Conservation (phyloP, 2,888 invertebrate genomes). For the Idaea dimidiata region DNA sequence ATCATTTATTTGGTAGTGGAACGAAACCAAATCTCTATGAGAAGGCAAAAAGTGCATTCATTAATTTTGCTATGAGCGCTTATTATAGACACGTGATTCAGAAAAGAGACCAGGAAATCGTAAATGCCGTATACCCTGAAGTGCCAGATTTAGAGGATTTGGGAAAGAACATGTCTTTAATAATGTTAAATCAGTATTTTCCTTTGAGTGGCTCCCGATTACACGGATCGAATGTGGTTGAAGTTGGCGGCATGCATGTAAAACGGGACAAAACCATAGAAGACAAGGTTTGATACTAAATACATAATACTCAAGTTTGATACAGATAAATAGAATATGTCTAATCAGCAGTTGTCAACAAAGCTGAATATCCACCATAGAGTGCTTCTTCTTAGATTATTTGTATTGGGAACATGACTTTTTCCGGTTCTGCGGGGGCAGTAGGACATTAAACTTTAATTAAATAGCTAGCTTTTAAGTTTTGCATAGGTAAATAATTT, state of each 20-base stretch:
- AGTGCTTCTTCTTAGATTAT: too few species aligned
- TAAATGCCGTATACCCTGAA: slow-evolving; percentile 36
- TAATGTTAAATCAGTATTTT: slow-evolving; percentile 74
- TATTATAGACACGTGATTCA: slow-evolving; percentile 38
- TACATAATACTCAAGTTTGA: too few species aligned
- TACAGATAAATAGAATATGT: too few species aligned
- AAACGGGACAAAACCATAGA: slow-evolving; percentile 19
- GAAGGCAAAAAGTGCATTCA: slow-evolving; percentile 60
- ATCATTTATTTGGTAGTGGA: slow-evolving; percentile 67
- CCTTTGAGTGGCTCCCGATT: slow-evolving; percentile 72
- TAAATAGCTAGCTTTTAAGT: too few species aligned
- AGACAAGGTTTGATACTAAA: slow-evolving; percentile 25
- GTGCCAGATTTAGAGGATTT: slow-evolving; percentile 40
- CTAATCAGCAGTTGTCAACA: too few species aligned
- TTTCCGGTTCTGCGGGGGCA: too few species aligned
- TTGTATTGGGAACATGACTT: too few species aligned
- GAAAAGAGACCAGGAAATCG: slow-evolving; percentile 36
- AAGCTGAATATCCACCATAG: too few species aligned
- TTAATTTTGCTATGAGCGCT: slow-evolving; percentile 36
- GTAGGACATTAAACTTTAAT: too few species aligned
- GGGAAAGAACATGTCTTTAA: slow-evolving; percentile 42
- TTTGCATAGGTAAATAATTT: too few species aligned
- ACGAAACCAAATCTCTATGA: slow-evolving; percentile 62
- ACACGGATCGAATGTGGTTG: slow-evolving; percentile 67
- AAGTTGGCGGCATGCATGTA: slow-evolving; percentile 77